Percentiles rank a stretch among this genome's conserved stretches.
Conservation (phyloP, 2,113 vertebrate genomes). For the Caranx melampygus region DNA sequence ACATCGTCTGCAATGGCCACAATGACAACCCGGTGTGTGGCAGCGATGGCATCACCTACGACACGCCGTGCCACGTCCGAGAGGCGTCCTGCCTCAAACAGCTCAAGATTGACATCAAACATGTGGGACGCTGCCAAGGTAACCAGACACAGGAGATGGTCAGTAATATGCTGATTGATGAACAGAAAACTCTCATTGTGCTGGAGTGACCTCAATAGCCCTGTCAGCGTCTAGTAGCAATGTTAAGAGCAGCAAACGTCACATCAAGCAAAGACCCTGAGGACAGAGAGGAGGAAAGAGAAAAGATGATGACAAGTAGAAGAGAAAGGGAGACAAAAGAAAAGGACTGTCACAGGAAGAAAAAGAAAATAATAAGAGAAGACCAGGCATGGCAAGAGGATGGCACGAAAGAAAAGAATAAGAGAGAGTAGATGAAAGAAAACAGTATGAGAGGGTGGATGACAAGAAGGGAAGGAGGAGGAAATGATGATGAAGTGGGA, state of each 20-base stretch:
- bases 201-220: not conserved
- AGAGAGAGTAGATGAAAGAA: no score
- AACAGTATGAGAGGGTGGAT: no score
- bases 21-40: conserved; percentile 98
- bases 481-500: no score
- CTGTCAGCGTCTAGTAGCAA: not conserved
- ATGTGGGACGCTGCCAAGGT: conserved; percentile 96
- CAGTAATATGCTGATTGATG: no score
- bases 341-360: no score
- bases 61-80: conserved; percentile 95
- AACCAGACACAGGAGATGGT: conserved; percentile 34
- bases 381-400: no score
- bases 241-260: not conserved
- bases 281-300: not conserved
- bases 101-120: conserved; percentile 95
- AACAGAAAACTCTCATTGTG: not conserved
- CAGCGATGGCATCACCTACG: conserved; percentile 93
- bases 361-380: no score
- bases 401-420: no score
- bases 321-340: not conserved
- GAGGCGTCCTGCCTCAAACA: conserved; percentile 97
- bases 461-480: no score
- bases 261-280: not conserved
- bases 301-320: not conserved
- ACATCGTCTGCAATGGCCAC: conserved; percentile 98